Base-by-base conservation (phyloP, 2,113 vertebrate genomes). In the Nannobrachium achirus region DNA sequence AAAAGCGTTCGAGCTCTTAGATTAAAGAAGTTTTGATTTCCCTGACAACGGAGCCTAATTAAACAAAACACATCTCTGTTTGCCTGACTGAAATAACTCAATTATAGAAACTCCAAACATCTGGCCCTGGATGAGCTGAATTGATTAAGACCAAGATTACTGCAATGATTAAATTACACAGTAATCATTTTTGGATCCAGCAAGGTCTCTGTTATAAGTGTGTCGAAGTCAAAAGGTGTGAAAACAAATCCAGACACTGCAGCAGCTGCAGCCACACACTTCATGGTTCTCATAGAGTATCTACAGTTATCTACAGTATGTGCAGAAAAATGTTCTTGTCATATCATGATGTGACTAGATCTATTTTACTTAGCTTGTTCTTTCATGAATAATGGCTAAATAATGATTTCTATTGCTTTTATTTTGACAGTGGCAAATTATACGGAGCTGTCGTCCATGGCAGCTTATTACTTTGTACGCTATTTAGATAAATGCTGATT, bases 31-130 rank as follows among this genome's bases (percentile, higher is more conserved):
- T 82, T 65, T 75, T 83, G 76, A 87, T 88, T 86, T 83, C 63
- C 64, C 73, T 84, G 86, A 87, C 85, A 86, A 83, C 68, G 15
- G 79, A 76, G 76, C 78, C 80, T 87, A 86, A 88, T 88, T 84
- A 87, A 80, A 86, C 73, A 74, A 86, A 89, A 90, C 85, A 75
- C 57, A 67, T 71, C 76, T 82, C 76, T 82, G 77, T 84, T 82
- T 84, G 77, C 84, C 63, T 86, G 86, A 89, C 85, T 84, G 80
- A 87, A 87, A 90, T 89, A 87, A 89, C 87, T 88, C 81, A 89
- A 85, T 91, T 90, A 89, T 73, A 81, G 73, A 79, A 85, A 91
- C 78, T 86, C 79, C 76, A 85, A 86, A 88, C 87, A 89, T 89
- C 86, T 89, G 87, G 82, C 76, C 73, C 76, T 73, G 74, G 78